Evolutionary conservation across 2,797 vertebrate genomes (phyloP), one percentile per base, ranked within the genome.

Genomic region (Eulemur rubriventer): DNA sequence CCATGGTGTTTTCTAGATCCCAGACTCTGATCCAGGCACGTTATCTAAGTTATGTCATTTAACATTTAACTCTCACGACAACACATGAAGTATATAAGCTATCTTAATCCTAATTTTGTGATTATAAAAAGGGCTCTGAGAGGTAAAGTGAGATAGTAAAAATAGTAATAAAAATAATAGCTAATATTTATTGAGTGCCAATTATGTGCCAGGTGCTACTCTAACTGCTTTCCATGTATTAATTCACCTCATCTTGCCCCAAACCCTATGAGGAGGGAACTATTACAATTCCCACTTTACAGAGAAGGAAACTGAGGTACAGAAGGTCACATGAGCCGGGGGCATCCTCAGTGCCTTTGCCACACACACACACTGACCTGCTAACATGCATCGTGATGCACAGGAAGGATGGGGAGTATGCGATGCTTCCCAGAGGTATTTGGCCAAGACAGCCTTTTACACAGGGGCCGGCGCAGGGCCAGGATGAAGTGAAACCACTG

Each of bases 341-440:
- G n/a, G 6, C 41, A 48, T 69, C 61, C 41, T 82, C 48, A 33
- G 33, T 33, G 18, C 88, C n/a, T 72, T 50, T n/a, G 46, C 50
- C 67, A 82, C n/a, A 41, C 48, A 41, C 48, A 59, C 55, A 61
- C 30, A 10, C 28, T 52, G 24, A 7, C 14, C 35, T 14, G 52
- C 69, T n/a, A 20, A 83, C 1, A 2, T 2, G 50, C 16, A 4
- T 5, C 0, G 4, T 5, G 10, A 81, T 1, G 2, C 7, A 4
- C 30, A 18, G 48, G 7, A n/a, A 82, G 30, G 4, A n/a, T 38
- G 11, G 26, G 7, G n/a, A 17, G 28, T 7, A 28, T 63, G 35
- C 6, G 2, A 7, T 48, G 59, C 7, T 81, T 12, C 46, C 33
- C 7, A 52, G 4, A 20, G 0, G 10, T 11, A 38, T 28, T 3